phyloP scores from a whole-genome alignment of 2,888 invertebrate species.

The Tubiluchus corallicola region DNA sequence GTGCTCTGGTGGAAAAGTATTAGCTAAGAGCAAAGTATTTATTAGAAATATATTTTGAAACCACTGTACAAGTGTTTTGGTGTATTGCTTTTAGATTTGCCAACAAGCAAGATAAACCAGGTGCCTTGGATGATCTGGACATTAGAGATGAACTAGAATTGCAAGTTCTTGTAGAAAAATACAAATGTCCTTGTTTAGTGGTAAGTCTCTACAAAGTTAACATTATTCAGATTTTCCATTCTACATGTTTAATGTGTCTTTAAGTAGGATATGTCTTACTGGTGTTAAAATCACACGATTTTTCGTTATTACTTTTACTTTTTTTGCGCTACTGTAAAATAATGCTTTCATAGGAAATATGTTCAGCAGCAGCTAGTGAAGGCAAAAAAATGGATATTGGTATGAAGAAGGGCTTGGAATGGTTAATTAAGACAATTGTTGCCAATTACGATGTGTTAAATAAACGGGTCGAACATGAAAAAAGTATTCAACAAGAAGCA shows the following conservation, averaged over 20 bases:
- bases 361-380: slow-evolving; percentile 22
- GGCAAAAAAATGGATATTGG: slow-evolving; percentile 23
- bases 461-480: slow-evolving; percentile 20
- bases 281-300: neutral
- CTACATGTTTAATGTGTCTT: too few relatives aligned
- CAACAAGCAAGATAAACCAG: slow-evolving; percentile 63
- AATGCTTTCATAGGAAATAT: slow-evolving; percentile 19
- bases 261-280: too few relatives aligned
- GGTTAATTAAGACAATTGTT: slow-evolving; percentile 22
- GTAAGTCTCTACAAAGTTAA: slow-evolving; percentile 24
- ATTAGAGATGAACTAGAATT: slow-evolving; percentile 55
- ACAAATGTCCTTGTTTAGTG: slow-evolving; percentile 58
- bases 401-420: slow-evolving; percentile 17
- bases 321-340: neutral
- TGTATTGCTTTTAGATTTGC: slow-evolving; percentile 39
- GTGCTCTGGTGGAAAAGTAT: too few relatives aligned
- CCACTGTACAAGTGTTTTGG: neutral
- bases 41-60: too few relatives aligned
- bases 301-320: neutral
- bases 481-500: slow-evolving; percentile 16
- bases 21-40: too few relatives aligned
- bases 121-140: slow-evolving; percentile 62
- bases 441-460: slow-evolving; percentile 18
- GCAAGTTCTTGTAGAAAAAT: slow-evolving; percentile 51
- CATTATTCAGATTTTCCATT: too few relatives aligned